Evolutionary conservation across 2,113 vertebrate species (phyloP).

Genomic region (Cranoglanis bouderius): DNA sequence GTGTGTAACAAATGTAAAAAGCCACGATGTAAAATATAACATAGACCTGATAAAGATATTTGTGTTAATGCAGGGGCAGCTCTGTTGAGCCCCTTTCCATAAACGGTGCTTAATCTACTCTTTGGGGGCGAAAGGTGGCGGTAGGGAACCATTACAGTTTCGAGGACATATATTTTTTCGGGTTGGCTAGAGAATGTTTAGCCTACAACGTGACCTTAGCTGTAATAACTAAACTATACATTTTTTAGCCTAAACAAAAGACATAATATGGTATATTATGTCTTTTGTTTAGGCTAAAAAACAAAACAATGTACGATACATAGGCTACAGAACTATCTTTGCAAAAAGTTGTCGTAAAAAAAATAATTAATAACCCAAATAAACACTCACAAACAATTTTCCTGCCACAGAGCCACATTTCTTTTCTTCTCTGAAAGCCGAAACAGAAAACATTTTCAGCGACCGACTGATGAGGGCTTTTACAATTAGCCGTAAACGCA

Average conservation of each 20-base stretch:
- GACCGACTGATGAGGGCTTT: not conserved
- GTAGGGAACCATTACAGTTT: slow-evolving; percentile 3
- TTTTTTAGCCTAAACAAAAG: too few relatives aligned
- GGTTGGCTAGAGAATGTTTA: not conserved
- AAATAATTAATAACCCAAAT: too few relatives aligned
- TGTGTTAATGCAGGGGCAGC: not conserved
- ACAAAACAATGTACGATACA: not conserved
- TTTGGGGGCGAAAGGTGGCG: slow-evolving; percentile 1
- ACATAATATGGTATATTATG: not conserved
- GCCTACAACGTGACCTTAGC: not conserved
- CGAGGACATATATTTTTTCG: not conserved
- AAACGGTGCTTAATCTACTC: not conserved
- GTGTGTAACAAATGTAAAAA: too few relatives aligned
- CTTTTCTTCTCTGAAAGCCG: not conserved
- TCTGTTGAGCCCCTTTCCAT: not conserved
- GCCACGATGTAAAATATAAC: not conserved
- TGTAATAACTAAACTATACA: not conserved
- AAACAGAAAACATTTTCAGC: not conserved
- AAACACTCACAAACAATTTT: not conserved
- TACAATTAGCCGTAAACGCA: not conserved
- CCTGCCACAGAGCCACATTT: not conserved
- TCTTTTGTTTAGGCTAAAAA: not conserved
- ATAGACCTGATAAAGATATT: not conserved
- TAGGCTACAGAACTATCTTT: not conserved
- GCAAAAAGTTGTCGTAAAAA: not conserved